These are phyloP conservation scores for Acleris emargana DNA, from an alignment of 2,888 invertebrate genomes.

Conservation along the genomic window DNA sequence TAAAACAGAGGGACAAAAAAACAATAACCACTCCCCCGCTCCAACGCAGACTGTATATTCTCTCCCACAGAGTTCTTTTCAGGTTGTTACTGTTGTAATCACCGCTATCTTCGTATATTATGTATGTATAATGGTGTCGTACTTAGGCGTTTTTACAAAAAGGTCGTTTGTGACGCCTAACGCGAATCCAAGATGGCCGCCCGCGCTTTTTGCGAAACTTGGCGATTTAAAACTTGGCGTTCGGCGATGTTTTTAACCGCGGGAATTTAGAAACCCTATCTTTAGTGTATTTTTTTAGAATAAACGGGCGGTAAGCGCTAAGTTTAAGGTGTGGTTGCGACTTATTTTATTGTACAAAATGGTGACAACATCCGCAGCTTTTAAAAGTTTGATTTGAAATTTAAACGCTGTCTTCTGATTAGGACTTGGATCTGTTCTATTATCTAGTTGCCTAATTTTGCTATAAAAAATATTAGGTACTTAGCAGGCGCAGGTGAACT, in stretches of 20 bases:
- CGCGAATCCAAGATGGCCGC: constrained; percentile 37
- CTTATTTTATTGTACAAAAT: too few species aligned
- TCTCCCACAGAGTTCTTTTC: neutral
- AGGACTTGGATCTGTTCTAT: too few species aligned
- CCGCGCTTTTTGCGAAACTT: constrained; percentile 31
- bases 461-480: too few species aligned
- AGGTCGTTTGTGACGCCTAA: constrained; percentile 38
- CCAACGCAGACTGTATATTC: constrained; percentile 1
- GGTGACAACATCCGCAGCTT: too few species aligned
- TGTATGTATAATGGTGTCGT: constrained; percentile 32
- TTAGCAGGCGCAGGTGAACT: too few species aligned
- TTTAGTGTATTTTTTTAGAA: too few species aligned
- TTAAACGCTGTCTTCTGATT: too few species aligned
- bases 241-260: constrained; percentile 7
- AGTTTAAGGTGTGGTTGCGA: too few species aligned
- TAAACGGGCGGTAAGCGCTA: too few species aligned
- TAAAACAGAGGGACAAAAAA: constrained; percentile 35
- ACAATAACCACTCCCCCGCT: neutral
- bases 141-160: constrained; percentile 35
- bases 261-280: too few species aligned
- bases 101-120: constrained; percentile 28
- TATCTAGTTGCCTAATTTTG: too few species aligned
- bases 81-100: constrained; percentile 1
- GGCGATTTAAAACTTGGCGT: constrained; percentile 20
- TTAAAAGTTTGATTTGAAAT: too few species aligned